Base-by-base conservation (phyloP, 2,888 invertebrate species). In the Emmelina monodactyla region DNA sequence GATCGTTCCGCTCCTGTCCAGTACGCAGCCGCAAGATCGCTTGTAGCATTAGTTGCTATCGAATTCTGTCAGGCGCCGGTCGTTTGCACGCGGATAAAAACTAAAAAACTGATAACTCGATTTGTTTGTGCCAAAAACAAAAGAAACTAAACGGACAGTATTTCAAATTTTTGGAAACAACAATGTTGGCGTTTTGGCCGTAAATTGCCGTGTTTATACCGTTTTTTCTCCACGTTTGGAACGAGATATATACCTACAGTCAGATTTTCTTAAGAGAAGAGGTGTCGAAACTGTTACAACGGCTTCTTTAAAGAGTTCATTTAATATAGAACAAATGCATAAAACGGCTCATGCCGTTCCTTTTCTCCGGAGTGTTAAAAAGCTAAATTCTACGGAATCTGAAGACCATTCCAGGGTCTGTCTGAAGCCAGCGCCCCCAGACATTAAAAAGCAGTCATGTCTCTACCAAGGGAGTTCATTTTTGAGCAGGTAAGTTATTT, bases 391-490 rank as follows among this genome's bases (percentile, higher is more conserved):
- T 1, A 79, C 78, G 40, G 78, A 79, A 38, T 67, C 78, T 0
- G 78, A 78, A 40, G 75, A 76, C 31, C 64, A 71, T 41, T 67
- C 69, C 57, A 56, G 52, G 14, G 62, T 57, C 38, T 51, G 51
- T 3, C 41, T 55, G 32, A 51, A 55, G 6, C 51, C 67, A 32
- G 58, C 67, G 0, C 75, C 78, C 13, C 78, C 78, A 2, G 60
- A 69, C 39, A 65, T 56, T 28, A 15, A 30, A 9, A 28, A 6
- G 12, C 13, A 22, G 39, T 37, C 39, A 85, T 85, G 85, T 85
- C 85, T 51, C 53, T 85, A 45, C 85, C 85, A 38, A 65, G 85
- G 49, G 83, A 85, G 57, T 85, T 85, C 60, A 80, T 81, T 47
- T 83, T 82, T 50, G 82, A 83, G 49, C 79, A 83, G 70, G 83